Evolutionary conservation across 2,888 invertebrate genomes (phyloP), one percentile per base, ranked within the genome.

Genomic region (Lapara coniferarum): DNA sequence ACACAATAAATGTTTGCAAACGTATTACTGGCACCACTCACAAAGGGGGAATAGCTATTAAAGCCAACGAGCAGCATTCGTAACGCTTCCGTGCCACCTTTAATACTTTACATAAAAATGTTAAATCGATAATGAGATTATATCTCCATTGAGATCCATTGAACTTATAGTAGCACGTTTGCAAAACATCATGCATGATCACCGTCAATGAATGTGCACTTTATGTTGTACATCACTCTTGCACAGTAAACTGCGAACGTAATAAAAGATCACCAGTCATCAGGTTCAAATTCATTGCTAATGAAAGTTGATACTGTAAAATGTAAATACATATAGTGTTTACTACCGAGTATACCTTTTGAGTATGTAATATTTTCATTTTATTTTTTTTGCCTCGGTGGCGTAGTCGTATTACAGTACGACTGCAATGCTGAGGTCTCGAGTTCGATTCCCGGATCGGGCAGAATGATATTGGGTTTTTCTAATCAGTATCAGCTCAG

Each of bases 281-380:
- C 49, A 63, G 63, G 63, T 49, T 49, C 49, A 63, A 63, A 49
- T 63, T 63, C 46, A 59, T 46, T 59, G 59, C 52, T n/a, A 16
- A 19, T 68, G 58, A 69, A 58, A 66, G 69, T 30, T 19, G 67
- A 71, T 66, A 66, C 66, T 67, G 71, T 72, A 71, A 19, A 55
- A 70, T 59, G 6, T 30, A 37, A 58, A n/a, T n/a, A 2, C 19
- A 16, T 55, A 16, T 19, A 55, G 55, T 16, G 3, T 55, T 37
- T 37, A 37, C 37, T 37, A 37, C 37, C 37, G 0, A 37, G 37
- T 8, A 6, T 37, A 37, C 37, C 2, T 3, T 37, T 3, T 37
- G 7, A 7, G 37, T 25, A 25, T 25, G 25, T 25, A 25, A 25
- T 25, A 25, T 25, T 25, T 25, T 25, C 25, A 25, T 25, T 2